A percentile compares a stretch with the other conserved stretches of the same genome.
Evolutionary conservation across 2,113 vertebrate species (phyloP).

Genomic region (Pygoscelis antarcticus): DNA sequence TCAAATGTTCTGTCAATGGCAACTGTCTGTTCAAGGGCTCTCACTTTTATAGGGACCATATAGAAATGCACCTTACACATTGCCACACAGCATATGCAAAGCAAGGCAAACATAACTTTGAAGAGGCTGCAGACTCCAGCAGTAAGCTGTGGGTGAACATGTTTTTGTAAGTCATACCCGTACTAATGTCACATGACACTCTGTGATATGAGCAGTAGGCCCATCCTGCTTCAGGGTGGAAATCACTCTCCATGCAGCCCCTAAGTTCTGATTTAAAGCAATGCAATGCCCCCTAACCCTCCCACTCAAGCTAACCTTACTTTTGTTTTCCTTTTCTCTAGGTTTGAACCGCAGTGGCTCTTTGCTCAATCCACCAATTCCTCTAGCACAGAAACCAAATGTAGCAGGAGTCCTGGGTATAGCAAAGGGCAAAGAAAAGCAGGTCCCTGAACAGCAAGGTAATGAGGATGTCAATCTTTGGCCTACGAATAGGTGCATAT

Average conservation of each 20-base stretch:
- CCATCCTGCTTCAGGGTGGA: neutral
- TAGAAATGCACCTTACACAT: neutral
- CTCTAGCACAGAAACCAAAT: constrained; percentile 81
- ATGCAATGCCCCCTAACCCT: neutral
- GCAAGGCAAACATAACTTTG: neutral
- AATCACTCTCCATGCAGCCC: neutral
- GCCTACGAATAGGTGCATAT: neutral
- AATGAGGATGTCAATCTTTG: neutral
- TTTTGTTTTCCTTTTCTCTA: constrained; percentile 46
- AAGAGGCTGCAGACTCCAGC: neutral
- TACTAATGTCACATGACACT: neutral
- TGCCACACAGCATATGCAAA: neutral
- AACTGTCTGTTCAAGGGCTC: neutral
- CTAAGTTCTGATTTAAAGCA: neutral
- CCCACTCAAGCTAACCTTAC: neutral
- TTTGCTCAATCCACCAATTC: constrained; percentile 81
- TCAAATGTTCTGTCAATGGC: neutral
- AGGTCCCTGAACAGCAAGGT: constrained; percentile 84
- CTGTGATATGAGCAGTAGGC: neutral
- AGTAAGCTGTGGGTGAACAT: neutral
- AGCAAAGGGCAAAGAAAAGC: constrained; percentile 85
- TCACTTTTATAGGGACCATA: neutral
- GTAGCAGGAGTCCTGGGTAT: constrained; percentile 77
- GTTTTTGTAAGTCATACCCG: neutral
- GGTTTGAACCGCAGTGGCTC: constrained; percentile 89